Base-by-base conservation (phyloP, 2,797 vertebrate species). In the Pseudochaenichthys georgianus region DNA sequence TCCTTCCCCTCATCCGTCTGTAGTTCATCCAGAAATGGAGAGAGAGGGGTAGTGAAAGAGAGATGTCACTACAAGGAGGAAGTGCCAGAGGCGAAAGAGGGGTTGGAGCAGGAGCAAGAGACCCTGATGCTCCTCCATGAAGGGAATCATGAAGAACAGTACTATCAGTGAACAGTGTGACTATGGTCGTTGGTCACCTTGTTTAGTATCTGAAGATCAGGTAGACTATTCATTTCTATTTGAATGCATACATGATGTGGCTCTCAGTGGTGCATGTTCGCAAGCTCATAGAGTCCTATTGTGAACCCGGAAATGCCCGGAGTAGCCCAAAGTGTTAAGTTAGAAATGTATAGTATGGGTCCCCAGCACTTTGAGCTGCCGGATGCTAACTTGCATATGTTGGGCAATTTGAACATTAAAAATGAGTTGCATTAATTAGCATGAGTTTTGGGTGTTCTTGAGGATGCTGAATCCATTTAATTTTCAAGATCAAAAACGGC, bases 51-150 rank as follows among this genome's bases (percentile, higher is more conserved):
- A 75, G 47, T 28, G 70, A 70, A 73, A 73, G 67, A 73, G 66
- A 81, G 84, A 78, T 83, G 78, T 88, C 74, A 81, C 67, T 73
- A 78, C 75, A 75, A 65, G 63, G 68, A 76, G 83, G 84, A 88
- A 81, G 82, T 73, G 89, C 69, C 58, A 43, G 46, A 59, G 78
- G 72, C 72, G 13, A 43, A 62, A 73, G 52, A 17, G 73, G 48
- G 48, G 23, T 63, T 64, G 51, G 60, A 45, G 34, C 45, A 58
- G 31, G 50, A 13, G 45, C 57, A 52, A 68, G 70, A 73, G 47
- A 55, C 48, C 46, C 45, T 63, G 60, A 68, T 69, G 46, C 53
- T 77, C 64, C 58, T 48, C 45, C 6, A 45, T 74, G 31, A 60
- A 73, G 82, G 15, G 58, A 50, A 53, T 55, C 42, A 55, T 42